Conservation (phyloP, 2,113 vertebrate species). For the Pyxicephalus adspersus region DNA sequence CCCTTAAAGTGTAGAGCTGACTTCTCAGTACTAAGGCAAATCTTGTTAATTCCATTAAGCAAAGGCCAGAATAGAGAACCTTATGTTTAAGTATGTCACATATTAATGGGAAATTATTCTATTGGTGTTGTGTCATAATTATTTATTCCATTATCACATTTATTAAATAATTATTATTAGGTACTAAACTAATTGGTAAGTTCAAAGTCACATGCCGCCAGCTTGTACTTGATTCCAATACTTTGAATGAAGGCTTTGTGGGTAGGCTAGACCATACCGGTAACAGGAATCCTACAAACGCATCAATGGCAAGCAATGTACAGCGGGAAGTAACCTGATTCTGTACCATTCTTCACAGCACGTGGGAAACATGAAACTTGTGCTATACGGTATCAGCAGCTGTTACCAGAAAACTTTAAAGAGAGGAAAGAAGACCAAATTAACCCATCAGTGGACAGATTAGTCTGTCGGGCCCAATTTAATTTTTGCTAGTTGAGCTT, state of each 20-base stretch:
- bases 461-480: background rate
- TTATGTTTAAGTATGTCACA: no score
- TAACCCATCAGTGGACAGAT: background rate
- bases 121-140: no score
- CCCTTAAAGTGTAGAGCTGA: no score
- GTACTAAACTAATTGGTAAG: no score
- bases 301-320: background rate
- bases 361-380: conserved; percentile 26
- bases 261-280: background rate
- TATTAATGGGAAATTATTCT: no score
- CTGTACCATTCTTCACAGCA: conserved; percentile 21
- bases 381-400: conserved; percentile 30
- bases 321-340: conserved; percentile 21
- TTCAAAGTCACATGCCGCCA: no score
- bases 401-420: conserved; percentile 14
- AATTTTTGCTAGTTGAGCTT: background rate
- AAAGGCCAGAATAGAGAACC: no score
- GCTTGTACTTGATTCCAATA: background rate
- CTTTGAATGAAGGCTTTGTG: background rate
- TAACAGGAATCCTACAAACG: background rate
- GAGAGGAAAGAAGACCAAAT: conserved; percentile 1
- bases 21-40: no score
- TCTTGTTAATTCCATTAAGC: no score
- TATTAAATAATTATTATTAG: no score
- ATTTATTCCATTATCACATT: no score